These are phyloP conservation scores for Tetragonula carbonaria DNA, from an alignment of 2,888 invertebrate species.

Conservation along the genomic window DNA sequence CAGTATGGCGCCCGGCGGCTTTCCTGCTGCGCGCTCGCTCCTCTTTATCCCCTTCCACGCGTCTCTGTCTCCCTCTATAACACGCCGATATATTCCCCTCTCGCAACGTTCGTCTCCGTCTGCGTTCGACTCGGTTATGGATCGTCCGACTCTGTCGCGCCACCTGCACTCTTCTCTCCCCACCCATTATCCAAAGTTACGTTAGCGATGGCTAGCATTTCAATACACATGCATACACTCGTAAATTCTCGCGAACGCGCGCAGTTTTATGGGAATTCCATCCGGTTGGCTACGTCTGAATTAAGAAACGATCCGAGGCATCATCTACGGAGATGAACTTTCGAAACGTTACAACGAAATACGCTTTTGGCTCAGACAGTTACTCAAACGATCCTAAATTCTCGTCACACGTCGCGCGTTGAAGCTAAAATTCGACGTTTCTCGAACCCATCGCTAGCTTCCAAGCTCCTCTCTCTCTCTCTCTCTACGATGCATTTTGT, in stretches of 20 bases:
- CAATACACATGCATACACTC: too few species aligned
- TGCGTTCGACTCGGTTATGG: not conserved
- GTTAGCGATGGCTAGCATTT: conserved; percentile 22
- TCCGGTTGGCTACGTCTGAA: not conserved
- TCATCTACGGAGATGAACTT: too few species aligned
- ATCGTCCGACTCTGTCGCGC: conserved; percentile 4
- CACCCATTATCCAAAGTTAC: not conserved
- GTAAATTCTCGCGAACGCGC: not conserved
- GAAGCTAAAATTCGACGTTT: not conserved
- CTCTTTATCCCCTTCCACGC: conserved; percentile 47
- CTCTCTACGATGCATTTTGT: not conserved
- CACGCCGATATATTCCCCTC: not conserved
- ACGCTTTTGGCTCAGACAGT: not conserved
- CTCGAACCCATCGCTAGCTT: conserved; percentile 16
- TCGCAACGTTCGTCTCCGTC: not conserved
- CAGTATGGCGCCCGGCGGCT: conserved; percentile 79
- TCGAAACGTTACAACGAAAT: too few species aligned
- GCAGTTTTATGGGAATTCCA: not conserved
- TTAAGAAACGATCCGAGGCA: too few species aligned
- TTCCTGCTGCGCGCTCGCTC: conserved; percentile 68
- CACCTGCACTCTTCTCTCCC: not conserved
- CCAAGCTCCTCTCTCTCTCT: not conserved
- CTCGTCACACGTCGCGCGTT: too few species aligned
- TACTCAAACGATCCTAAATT: too few species aligned
- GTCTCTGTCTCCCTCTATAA: not conserved